Evolutionary conservation across 2,888 invertebrate species (phyloP).

Genomic region (Bombylius discolor): DNA sequence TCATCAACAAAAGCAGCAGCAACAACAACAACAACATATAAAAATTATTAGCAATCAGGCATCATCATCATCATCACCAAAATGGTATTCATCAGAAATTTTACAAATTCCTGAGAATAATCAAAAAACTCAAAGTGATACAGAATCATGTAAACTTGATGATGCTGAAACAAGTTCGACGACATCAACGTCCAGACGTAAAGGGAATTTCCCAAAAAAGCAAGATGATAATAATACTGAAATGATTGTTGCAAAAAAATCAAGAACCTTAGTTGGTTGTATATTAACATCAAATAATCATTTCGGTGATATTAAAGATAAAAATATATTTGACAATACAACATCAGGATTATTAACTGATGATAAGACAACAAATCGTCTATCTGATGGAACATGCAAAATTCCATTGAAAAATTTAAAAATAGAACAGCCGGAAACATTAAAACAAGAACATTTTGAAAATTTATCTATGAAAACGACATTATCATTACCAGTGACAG

Average conservation of each 20-base stretch:
- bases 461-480: background rate
- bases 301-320: constrained; percentile 11
- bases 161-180: constrained; percentile 14
- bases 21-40: constrained; percentile 3
- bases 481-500: background rate
- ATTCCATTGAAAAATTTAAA: constrained; percentile 4
- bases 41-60: constrained; percentile 4
- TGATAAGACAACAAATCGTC: constrained; percentile 4
- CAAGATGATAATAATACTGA: constrained; percentile 53
- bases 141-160: constrained; percentile 22
- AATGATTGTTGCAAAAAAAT: constrained; percentile 71
- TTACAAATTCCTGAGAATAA: constrained; percentile 11
- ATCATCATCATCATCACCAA: constrained; percentile 2
- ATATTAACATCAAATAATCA: constrained; percentile 41
- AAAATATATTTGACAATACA: constrained; percentile 5
- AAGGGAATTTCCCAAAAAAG: constrained; percentile 70
- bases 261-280: constrained; percentile 55
- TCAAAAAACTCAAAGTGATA: constrained; percentile 21
- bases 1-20: background rate
- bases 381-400: constrained; percentile 12
- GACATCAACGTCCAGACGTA: constrained; percentile 46
- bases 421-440: background rate
- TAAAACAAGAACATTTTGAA: background rate
- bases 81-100: background rate
- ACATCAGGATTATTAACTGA: constrained; percentile 8